phyloP scores from a whole-genome alignment of 2,113 vertebrate genomes.

The Azemiops feae region DNA sequence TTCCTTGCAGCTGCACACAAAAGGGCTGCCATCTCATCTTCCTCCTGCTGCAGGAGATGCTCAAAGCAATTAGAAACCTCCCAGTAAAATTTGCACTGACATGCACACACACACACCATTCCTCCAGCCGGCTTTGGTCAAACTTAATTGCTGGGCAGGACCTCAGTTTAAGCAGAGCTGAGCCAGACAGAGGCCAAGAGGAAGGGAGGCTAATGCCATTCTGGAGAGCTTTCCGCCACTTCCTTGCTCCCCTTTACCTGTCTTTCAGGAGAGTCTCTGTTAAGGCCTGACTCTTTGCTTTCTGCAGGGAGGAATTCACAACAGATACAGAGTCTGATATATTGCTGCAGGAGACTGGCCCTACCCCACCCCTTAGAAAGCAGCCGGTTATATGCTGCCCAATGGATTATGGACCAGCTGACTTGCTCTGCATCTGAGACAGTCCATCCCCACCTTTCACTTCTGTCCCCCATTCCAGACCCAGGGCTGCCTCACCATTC shows the following conservation, averaged over 20 bases:
- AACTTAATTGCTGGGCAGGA: background rate
- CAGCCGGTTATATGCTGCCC: background rate
- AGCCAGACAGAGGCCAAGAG: background rate
- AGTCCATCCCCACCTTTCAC: background rate
- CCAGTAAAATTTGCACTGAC: background rate
- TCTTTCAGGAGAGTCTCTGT: background rate
- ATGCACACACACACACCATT: background rate
- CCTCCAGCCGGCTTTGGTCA: background rate
- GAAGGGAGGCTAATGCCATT: too few relatives aligned
- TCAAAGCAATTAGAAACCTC: background rate
- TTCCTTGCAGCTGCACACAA: background rate
- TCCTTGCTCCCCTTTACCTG: background rate
- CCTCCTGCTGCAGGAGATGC: background rate
- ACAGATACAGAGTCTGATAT: background rate
- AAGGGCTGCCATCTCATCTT: background rate
- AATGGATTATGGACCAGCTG: background rate
- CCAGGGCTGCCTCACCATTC: slow-evolving; percentile 1
- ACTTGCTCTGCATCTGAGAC: background rate
- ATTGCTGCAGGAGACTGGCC: background rate
- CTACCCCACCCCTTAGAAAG: background rate
- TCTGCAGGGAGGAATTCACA: background rate
- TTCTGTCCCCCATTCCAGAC: background rate
- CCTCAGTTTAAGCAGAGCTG: background rate
- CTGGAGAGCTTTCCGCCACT: background rate
- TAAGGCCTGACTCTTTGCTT: background rate